A percentile compares a stretch with the other conserved stretches of the same genome.
These are phyloP conservation scores for Corbicula japonica DNA, from an alignment of 2,888 invertebrate species.

Conservation along the genomic window DNA sequence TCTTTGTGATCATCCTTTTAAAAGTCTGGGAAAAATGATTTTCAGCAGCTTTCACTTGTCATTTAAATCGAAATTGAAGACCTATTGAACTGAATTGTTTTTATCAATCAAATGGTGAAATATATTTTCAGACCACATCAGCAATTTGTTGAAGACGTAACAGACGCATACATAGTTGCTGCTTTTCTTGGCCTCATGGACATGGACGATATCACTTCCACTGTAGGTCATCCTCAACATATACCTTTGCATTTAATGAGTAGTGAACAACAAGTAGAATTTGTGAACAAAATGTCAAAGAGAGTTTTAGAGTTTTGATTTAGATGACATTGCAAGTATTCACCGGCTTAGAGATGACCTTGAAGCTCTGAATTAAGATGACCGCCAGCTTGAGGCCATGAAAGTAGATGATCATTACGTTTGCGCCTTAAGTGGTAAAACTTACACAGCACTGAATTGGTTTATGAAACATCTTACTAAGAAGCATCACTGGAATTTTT, in stretches of 20 bases:
- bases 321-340: background rate
- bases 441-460: slow-evolving; percentile 4
- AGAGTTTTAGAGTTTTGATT: background rate
- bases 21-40: background rate
- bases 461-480: slow-evolving; percentile 20
- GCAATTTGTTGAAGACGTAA: slow-evolving; percentile 41
- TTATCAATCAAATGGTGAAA: background rate
- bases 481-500: background rate
- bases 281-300: slow-evolving; percentile 6
- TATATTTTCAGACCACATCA: slow-evolving; percentile 37
- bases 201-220: slow-evolving; percentile 6
- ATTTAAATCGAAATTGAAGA: background rate
- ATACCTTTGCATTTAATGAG: background rate
- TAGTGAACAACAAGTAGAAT: background rate
- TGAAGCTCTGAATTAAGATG: background rate
- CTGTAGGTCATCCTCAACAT: background rate
- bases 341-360: background rate
- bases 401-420: background rate
- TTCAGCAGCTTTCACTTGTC: background rate
- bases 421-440: slow-evolving; percentile 1
- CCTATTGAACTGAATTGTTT: background rate
- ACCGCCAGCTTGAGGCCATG: slow-evolving; percentile 10
- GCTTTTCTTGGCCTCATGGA: slow-evolving; percentile 35
- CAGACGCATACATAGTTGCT: slow-evolving; percentile 28
- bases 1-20: background rate